Base-by-base conservation (phyloP, 2,797 vertebrate genomes). In the Danio kyathit region DNA sequence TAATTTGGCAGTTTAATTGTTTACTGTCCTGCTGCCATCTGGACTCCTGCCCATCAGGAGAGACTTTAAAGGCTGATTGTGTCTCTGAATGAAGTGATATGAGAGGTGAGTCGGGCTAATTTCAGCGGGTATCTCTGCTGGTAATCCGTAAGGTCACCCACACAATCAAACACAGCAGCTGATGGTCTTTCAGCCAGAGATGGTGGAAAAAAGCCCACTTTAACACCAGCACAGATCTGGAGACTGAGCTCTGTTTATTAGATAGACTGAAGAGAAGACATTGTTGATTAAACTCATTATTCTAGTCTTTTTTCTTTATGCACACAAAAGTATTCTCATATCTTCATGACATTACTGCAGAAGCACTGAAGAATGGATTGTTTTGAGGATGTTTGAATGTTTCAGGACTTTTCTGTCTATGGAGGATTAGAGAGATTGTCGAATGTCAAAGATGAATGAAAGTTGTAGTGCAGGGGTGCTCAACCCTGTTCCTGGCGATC, bases 1-100 rank as follows among this genome's bases (percentile, higher is more conserved):
- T 66, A 12, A 40, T 52, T 40, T 69, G 66, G 14, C 21, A n/a
- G 48, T 70, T 70, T 17, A 70, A 40, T 12, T 5, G 29, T 70
- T 52, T 40, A 17, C 67, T 52, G 16, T 5, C 16, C 49, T 70
- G 46, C 9, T 41, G 38, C 7, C 16, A 17, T 56, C 17, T 72
- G 69, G 51, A 11, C n/a, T 56, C 43, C 19, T 19, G 69, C 69
- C 38, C 11, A 56, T 43, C 51, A 56, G 38, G 4, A 43, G 40
- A 72, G 52, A 43, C 52, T 57, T 57, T 57, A 44, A 3, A n/a
- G 17, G 12, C 52, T 57, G 52, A 72, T 9, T 57, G 40, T 43
- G 70, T 57, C 52, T 21, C 70, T 57, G 12, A 72, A 72, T 72
- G 0, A 43, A 57, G 52, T 21, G 12, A 14, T 43, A 38, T 21